Conservation (phyloP, 2,113 vertebrate species). For the Speoplatyrhinus poulsoni region DNA sequence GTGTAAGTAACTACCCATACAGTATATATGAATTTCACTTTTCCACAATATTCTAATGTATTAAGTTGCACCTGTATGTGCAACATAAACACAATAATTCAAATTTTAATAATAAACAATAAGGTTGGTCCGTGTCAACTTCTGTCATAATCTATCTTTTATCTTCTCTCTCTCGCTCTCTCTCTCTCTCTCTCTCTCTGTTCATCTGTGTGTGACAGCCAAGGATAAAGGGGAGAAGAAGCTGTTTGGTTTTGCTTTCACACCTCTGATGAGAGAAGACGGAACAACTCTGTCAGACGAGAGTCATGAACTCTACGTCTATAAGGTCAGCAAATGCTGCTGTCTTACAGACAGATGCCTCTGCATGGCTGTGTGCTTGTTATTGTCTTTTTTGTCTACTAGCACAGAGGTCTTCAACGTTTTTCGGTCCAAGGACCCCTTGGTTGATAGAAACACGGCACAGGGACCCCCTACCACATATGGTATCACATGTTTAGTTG, state of each 20-base stretch:
- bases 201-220: slow-evolving; percentile 70
- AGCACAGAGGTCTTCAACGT: background rate
- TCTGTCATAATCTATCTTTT: background rate
- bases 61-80: too few relatives aligned
- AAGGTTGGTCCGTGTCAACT: too few relatives aligned
- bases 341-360: background rate
- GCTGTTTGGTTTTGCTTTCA: slow-evolving; percentile 95
- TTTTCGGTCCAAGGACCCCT: too few relatives aligned
- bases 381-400: background rate
- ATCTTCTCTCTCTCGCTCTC: background rate
- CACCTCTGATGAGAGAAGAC: slow-evolving; percentile 95
- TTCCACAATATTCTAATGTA: too few relatives aligned
- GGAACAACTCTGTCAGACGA: slow-evolving; percentile 95
- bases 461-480: too few relatives aligned
- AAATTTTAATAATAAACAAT: too few relatives aligned
- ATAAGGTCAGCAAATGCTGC: slow-evolving; percentile 82
- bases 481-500: too few relatives aligned
- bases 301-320: slow-evolving; percentile 95
- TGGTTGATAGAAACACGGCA: too few relatives aligned
- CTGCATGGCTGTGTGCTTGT: background rate
- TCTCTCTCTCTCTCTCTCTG: background rate
- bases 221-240: slow-evolving; percentile 99
- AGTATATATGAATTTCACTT: too few relatives aligned
- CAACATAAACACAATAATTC: too few relatives aligned
- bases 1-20: too few relatives aligned